Base-by-base conservation (phyloP, 2,888 invertebrate species). In the Noctua fimbriata region DNA sequence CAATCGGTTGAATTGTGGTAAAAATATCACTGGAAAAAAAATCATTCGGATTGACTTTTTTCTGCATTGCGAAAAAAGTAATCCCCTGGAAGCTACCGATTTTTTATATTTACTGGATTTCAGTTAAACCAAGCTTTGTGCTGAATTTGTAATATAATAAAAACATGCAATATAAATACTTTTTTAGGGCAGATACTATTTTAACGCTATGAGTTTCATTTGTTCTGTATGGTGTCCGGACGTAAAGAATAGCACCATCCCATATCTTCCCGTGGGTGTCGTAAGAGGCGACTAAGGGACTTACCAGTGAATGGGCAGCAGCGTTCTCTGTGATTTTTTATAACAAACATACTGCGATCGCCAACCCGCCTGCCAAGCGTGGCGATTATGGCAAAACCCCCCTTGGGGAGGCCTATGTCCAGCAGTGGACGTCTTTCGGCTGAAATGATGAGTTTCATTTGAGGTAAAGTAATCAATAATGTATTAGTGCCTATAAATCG, bases 51-150 rank as follows among this genome's bases (percentile, higher is more conserved):
- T 85, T 47, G 49, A 28, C 5, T 52, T 24, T 78, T 32, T 73
- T 70, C 60, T 67, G 82, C 65, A 74, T 32, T 60, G 47, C 36
- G 36, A 66, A 67, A 85, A 79, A 66, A 41, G 12, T 55, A n/a
- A 70, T 60, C 69, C 81, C 5, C 24, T 73, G 47, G 9, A 66
- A 78, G 66, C 44, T 63, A 41, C n/a, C 47, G 16, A 67, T 70
- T 55, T 81, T 85, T 80, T 67, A 71, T 67, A 74, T 47, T 36
- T 55, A 63, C n/a, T 49, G 41, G 14, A 41, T 75, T 58, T 69
- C 63, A 24, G 28, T 70, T 44, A 36, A 52, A 60, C 12, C 52
- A 49, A 52, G 36, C 49, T 36, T 66, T 36, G 12, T 73, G 7
- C 44, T 65, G 32, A n/a, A 49, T 84, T 63, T 41, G 2, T 77